These are phyloP conservation scores for Halcyon leucocephala DNA, from an alignment of 2,797 vertebrate genomes.

Conservation along the genomic window DNA sequence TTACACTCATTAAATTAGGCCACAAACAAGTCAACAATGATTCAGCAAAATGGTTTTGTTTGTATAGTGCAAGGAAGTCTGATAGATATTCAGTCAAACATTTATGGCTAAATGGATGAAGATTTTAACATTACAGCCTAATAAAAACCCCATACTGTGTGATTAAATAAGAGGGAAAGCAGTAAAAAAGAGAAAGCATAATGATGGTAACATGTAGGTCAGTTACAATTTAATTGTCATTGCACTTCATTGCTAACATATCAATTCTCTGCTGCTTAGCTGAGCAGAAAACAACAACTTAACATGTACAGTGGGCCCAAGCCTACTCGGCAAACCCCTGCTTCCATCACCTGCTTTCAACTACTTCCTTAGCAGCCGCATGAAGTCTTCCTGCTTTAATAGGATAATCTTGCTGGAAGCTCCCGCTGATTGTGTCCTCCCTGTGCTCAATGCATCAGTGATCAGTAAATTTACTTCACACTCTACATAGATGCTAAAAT, in stretches of 20 bases:
- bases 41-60: slow-evolving; percentile 89
- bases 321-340: slow-evolving; percentile 76
- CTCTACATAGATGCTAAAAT: slow-evolving; percentile 81
- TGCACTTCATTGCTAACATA: slow-evolving; percentile 92
- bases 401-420: slow-evolving; percentile 83
- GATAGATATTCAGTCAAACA: slow-evolving; percentile 86
- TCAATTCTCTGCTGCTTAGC: slow-evolving; percentile 92
- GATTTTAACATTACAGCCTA: slow-evolving; percentile 91
- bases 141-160: slow-evolving; percentile 90
- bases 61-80: slow-evolving; percentile 81
- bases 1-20: slow-evolving; percentile 86
- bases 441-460: slow-evolving; percentile 78
- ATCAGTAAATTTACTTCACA: slow-evolving; percentile 84
- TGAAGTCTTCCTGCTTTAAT: slow-evolving; percentile 83
- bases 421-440: slow-evolving; percentile 81
- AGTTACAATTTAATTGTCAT: slow-evolving; percentile 99
- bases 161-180: slow-evolving; percentile 94
- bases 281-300: slow-evolving; percentile 92
- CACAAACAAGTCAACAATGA: slow-evolving; percentile 89
- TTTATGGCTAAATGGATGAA: slow-evolving; percentile 91
- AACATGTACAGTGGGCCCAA: slow-evolving; percentile 78
- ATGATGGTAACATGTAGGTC: slow-evolving; percentile 95
- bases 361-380: slow-evolving; percentile 76
- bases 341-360: slow-evolving; percentile 81
- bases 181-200: slow-evolving; percentile 90